Base-by-base conservation (phyloP, 2,113 vertebrate genomes). In the Astur gentilis region DNA sequence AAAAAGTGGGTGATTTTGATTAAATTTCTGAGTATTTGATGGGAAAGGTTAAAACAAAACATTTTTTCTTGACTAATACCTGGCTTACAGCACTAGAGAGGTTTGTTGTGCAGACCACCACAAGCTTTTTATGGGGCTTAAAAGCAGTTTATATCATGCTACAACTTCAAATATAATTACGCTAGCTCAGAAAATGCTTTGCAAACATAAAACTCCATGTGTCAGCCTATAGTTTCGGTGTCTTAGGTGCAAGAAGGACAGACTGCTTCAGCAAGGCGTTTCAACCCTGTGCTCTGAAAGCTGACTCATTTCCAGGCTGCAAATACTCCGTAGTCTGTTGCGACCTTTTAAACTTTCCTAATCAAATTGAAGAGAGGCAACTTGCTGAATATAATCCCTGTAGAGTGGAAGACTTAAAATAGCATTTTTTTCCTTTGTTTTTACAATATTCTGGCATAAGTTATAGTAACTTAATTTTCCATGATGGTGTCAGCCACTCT, bases 41-140 rank as follows among this genome's bases (percentile, higher is more conserved):
- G 83, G 50, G 71, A 94, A 96, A 94, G 42, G 60, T 90, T 94
- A 86, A 88, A 97, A 60, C 32, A 13, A 78, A 92, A 52, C 66
- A 44, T 88, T 93, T 94, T 93, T 94, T 77, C 79, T 75, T 94
- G 17, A 77, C 82, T 86, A 94, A 94, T 97, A 95, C 69, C 87
- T 97, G 79, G 31, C 62, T 94, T 80, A 92, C 3, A 89, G 71
- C 71, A 70, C 85, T 70, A 60, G 64, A 65, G 60, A 93, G 76
- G 27, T 83, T 97, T 90, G 71, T 62, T 86, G 70, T 81, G 32
- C 85, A 94, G 84, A 92, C 85, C 92, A 96, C 88, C 67, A 50
- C 20, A 66, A 58, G 62, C 52, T 94, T 94, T 97, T 95, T 94
- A 94, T 83, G 82, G 64, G 60, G n/a, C 83, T 93, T 90, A 94